Base-by-base conservation (phyloP, 1,140 invertebrate genomes). In the Anoplolepis gracilipes region DNA sequence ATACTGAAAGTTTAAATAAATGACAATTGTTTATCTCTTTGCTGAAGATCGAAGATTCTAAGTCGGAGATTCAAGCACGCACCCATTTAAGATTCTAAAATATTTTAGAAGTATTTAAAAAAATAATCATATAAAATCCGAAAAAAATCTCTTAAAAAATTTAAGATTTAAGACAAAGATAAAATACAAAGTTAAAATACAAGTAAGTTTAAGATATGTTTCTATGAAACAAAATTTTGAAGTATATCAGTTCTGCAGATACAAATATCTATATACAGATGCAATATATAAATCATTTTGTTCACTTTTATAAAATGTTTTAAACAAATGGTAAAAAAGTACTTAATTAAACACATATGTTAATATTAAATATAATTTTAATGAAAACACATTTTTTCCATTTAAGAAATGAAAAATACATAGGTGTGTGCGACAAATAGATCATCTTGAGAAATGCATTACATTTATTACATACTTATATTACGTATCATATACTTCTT, bases 371-470 rank as follows among this genome's bases (percentile, higher is more conserved):
- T 53, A 53, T 16, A 22, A 22, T 73, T 22, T 73, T 55, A 55
- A 55, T 53, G 30, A 53, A 0, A 16, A n/a, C 30, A 30, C 1
- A 53, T 55, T 53, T 53, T 36, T 30, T 36, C n/a, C 28, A 7
- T 78, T 25, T 33, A 2, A 28, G 30, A 36, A 65, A 67, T 36
- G 10, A 78, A 64, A 78, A 28, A 53, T 78, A 39, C 42, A 46
- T 19, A 78, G 11, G 28, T 33, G 28, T 7, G n/a, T 22, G n/a
- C 39, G 0, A 67, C 61, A 7, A 49, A 67, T 10, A 49, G 13
- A 13, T n/a, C 5, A 19, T 13, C 8, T 13, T 79, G 61, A 79
- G 61, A 78, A 53, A 67, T 78, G n/a, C 42, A 62, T 78, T 77
- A 77, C 25, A 19, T 77, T 78, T 36, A 19, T 1, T 49, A 11